phyloP scores from a whole-genome alignment of 2,888 invertebrate species.

The Temnothorax unifasciatus region DNA sequence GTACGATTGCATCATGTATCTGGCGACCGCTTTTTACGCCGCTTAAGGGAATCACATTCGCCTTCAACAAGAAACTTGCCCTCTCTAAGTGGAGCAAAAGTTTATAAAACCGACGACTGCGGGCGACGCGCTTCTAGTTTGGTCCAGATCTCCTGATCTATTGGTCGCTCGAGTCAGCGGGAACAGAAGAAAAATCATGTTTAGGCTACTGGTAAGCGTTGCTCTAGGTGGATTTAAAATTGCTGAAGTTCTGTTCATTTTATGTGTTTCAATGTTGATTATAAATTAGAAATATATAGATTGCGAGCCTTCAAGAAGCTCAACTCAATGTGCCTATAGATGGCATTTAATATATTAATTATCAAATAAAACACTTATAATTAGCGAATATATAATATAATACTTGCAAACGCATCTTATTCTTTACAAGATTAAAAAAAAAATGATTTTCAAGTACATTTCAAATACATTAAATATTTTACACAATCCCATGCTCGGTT shows the following conservation, averaged over 20 bases:
- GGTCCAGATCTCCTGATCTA: slow-evolving; percentile 68
- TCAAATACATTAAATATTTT: slow-evolving; percentile 2
- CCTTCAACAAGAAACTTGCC: slow-evolving; percentile 69
- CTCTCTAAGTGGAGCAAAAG: slow-evolving; percentile 79
- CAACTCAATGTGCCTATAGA: neutral
- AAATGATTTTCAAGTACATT: neutral
- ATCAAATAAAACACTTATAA: neutral
- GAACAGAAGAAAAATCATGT: slow-evolving; percentile 67
- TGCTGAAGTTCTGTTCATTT: neutral
- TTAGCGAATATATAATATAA: neutral
- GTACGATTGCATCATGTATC: slow-evolving; percentile 79
- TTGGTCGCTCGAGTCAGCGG: slow-evolving; percentile 40
- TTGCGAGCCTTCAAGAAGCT: neutral
- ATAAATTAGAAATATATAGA: neutral
- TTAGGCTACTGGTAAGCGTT: slow-evolving; percentile 73
- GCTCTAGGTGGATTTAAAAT: neutral
- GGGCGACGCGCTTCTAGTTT: slow-evolving; percentile 80
- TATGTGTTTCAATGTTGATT: neutral
- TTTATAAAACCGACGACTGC: slow-evolving; percentile 83
- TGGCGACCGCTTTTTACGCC: slow-evolving; percentile 82
- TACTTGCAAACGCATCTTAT: neutral
- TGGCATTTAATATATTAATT: neutral
- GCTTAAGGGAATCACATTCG: slow-evolving; percentile 84
- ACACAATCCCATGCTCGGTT: neutral
- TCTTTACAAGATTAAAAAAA: neutral